phyloP scores from a whole-genome alignment of 2,113 vertebrate species.

The Strix aluco region DNA sequence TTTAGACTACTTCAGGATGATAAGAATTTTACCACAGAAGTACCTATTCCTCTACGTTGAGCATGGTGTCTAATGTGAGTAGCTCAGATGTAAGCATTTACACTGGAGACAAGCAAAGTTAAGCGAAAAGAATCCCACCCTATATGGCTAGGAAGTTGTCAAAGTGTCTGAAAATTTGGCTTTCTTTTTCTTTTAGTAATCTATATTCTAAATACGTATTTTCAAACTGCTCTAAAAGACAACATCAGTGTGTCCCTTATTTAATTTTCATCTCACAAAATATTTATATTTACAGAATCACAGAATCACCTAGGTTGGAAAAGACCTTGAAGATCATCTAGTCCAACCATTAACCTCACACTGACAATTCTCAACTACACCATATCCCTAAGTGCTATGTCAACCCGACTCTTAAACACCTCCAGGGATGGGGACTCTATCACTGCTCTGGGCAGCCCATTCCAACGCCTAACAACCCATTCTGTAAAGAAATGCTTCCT shows the following conservation, averaged over 20 bases:
- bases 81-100: background rate
- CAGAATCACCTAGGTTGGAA: no score
- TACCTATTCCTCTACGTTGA: fast-evolving
- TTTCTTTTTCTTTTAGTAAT: background rate
- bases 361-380: no score
- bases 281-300: background rate
- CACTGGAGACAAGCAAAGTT: background rate
- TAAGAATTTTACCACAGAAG: background rate
- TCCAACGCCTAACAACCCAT: no score
- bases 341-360: no score
- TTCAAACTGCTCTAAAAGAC: background rate
- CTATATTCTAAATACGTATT: background rate
- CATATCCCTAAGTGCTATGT: no score
- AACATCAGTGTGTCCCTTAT: background rate
- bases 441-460: no score
- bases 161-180: background rate
- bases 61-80: background rate
- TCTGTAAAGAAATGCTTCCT: no score
- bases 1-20: background rate
- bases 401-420: no score
- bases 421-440: no score
- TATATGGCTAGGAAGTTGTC: background rate
- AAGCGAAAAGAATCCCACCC: background rate
- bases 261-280: background rate
- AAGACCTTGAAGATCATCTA: no score